Base-by-base conservation (phyloP, 2,888 invertebrate genomes). In the Lapara coniferarum region DNA sequence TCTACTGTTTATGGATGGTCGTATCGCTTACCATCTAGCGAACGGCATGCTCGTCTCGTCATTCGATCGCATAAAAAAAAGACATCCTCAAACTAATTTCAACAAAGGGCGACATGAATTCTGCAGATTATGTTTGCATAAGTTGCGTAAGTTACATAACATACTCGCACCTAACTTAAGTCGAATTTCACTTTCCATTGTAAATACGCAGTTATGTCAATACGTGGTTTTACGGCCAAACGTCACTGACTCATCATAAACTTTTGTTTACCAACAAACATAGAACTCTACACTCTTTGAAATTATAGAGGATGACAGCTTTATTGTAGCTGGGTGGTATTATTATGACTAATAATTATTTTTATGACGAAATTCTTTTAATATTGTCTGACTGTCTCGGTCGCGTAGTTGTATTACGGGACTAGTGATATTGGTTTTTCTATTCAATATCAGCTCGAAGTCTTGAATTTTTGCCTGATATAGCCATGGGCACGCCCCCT, bases 111-210 rank as follows among this genome's bases (percentile, higher is more conserved):
- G 49, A 56, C 14, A 55, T 55, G 30, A 8, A 66, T 49, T 51
- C 66, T 56, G 55, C 59, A 63, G 69, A 69, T 67, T 52, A 55
- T 70, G 58, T 56, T 77, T 76, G 75, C 73, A 72, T 76, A 75
- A 77, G 70, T 74, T 75, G 70, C 51, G 69, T 72, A 70, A 71
- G 71, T 83, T 82, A 75, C 75, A 78, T 81, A 80, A 85, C 73
- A 58, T 74, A 70, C 67, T 71, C 74, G 72, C 71, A 72, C 56
- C 72, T 69, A 68, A 71, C 74, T 76, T 72, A 71, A 75, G 72
- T 59, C 59, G 49, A 75, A 78, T 83, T 84, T 84, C 82, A 78
- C 82, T 84, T 84, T 78, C 73, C 63, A 72, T 70, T 66, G 67
- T 57, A 69, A 78, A 80, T 72, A 77, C 71, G 69, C 71, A 72